Evolutionary conservation across 1,140 invertebrate species (phyloP), one percentile per base, ranked within the genome.

Genomic region (Sipha flava): DNA sequence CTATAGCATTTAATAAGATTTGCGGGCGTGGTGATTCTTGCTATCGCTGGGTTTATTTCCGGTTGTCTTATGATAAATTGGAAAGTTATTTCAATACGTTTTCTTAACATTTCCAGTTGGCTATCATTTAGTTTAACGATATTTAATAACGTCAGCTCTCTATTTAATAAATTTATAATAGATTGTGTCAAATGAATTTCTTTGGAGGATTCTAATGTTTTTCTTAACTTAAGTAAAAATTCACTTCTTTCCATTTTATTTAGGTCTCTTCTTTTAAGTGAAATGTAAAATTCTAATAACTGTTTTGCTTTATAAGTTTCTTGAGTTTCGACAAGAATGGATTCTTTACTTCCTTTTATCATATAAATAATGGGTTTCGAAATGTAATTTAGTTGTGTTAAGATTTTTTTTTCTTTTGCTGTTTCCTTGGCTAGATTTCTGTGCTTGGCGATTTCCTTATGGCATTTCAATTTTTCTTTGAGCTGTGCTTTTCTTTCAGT

Each of bases 221-320:
- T 85, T 83, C 89, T 89, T 82, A 91, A 85, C 54, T 88, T 86
- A 0, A 89, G 84, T 7, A 92, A 85, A 45, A 89, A 85, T 81
- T 90, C 87, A 70, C 90, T 87, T 64, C 90, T 85, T 81, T 90
- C 87, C 77, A 89, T 87, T 6, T 85, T 82, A 10, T 84, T 85
- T 49, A 87, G 82, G 79, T 87, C 83, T 9, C 86, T 85, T 52
- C 87, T 86, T 49, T 86, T 85, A 70, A 91, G 86, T 29, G 84
- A 85, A 23, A 89, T 86, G 81, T 90, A 91, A 3, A 91, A 82
- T 66, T 86, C 86, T 82, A 88, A 89, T 29, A 89, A 87, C 82
- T 90, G 87, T 29, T 87, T 87, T 7, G 90, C 90, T 82, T 88
- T 88, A 84, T 91, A 90, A 47, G 88, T 89, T 84, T 89, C 90